Evolutionary conservation across 2,797 vertebrate genomes (phyloP).

Genomic region (Emydoidea blandingii): DNA sequence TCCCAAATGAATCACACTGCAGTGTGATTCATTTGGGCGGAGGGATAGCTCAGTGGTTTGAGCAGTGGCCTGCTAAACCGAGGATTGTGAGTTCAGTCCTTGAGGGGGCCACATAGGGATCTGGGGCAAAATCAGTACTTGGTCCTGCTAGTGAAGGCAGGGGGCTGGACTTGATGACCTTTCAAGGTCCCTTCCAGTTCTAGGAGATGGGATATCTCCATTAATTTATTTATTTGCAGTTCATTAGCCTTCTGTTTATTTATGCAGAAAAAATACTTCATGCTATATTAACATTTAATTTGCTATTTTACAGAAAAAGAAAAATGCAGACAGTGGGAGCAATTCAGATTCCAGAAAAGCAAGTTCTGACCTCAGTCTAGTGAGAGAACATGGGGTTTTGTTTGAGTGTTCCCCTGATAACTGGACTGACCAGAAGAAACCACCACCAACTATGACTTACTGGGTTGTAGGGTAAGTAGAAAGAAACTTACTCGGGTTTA

Average conservation of each 20-base stretch:
- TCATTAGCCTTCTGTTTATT: background rate
- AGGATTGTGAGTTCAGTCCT: too few relatives aligned
- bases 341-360: slow-evolving; percentile 32
- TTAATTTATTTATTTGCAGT: background rate
- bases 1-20: background rate
- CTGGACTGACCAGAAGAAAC: slow-evolving; percentile 92
- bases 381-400: slow-evolving; percentile 94
- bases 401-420: slow-evolving; percentile 95
- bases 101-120: too few relatives aligned
- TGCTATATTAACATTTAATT: background rate
- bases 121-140: too few relatives aligned
- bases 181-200: too few relatives aligned
- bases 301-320: slow-evolving; percentile 72
- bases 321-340: slow-evolving; percentile 11
- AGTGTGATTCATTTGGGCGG: background rate
- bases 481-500: background rate
- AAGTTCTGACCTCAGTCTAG: slow-evolving; percentile 79
- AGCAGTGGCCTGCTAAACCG: too few relatives aligned
- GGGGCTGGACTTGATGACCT: too few relatives aligned
- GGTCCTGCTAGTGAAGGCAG: too few relatives aligned
- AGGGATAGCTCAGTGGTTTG: too few relatives aligned
- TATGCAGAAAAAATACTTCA: background rate
- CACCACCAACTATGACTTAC: slow-evolving; percentile 92
- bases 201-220: too few relatives aligned
- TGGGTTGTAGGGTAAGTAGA: slow-evolving; percentile 96